Conservation (phyloP, 1,140 invertebrate genomes). For the Drosophila athabasca region DNA sequence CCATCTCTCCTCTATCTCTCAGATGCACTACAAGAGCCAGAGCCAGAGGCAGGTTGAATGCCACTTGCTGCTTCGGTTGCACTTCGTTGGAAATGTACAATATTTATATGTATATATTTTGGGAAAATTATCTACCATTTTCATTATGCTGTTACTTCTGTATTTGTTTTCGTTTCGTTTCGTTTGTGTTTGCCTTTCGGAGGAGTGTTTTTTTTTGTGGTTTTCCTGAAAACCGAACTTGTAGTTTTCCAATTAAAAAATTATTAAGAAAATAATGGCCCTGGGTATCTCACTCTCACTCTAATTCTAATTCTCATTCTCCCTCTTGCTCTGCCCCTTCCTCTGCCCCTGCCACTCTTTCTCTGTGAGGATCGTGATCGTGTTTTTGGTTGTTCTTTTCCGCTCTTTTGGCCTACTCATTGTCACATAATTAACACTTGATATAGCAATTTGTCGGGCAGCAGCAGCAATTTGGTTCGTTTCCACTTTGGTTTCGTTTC, state of each 20-base stretch:
- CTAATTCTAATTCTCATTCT: slow-evolving; percentile 3
- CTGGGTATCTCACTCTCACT: not conserved
- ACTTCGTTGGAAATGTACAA: slow-evolving; percentile 55
- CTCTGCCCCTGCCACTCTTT: not conserved
- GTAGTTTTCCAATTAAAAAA: slow-evolving; percentile 80
- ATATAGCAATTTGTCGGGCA: slow-evolving; percentile 64
- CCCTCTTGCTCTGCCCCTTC: not conserved
- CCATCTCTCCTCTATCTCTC: not conserved
- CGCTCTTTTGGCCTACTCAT: slow-evolving; percentile 59
- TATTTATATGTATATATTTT: slow-evolving; percentile 16
- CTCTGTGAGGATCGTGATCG: not conserved
- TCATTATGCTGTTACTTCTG: slow-evolving; percentile 15
- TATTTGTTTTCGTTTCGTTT: slow-evolving; percentile 71
- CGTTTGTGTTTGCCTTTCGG: slow-evolving; percentile 54
- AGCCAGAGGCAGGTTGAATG: slow-evolving; percentile 29
- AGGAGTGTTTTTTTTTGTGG: not conserved
- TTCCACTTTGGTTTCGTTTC: slow-evolving; percentile 11
- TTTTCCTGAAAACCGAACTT: slow-evolving; percentile 66
- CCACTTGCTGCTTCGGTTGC: slow-evolving; percentile 68
- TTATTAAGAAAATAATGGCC: slow-evolving; percentile 57
- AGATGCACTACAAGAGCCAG: too few relatives aligned
- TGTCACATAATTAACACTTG: slow-evolving; percentile 82
- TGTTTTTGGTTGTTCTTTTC: slow-evolving; percentile 3
- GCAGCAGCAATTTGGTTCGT: slow-evolving; percentile 31
- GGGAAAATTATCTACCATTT: slow-evolving; percentile 49